A percentile compares a stretch with the other conserved stretches of the same genome.
phyloP scores from a whole-genome alignment of 2,888 invertebrate genomes.

The Heterodera filipjevi region DNA sequence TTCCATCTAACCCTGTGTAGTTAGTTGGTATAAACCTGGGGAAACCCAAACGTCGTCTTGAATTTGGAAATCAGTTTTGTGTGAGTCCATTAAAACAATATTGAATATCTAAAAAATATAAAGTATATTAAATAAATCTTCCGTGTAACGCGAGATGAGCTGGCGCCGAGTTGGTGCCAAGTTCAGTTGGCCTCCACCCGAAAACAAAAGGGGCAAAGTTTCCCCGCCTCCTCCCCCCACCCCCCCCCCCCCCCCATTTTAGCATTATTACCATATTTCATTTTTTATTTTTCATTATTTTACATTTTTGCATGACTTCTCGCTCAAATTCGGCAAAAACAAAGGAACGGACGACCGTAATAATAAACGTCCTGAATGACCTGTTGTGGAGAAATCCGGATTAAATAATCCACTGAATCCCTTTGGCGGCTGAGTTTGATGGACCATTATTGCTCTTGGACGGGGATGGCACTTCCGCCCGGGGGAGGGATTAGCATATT shows the following conservation, averaged over 20 bases:
- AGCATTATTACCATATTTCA: not conserved
- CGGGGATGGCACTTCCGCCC: not conserved
- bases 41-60: no score
- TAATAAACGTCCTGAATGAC: slow-evolving; percentile 3
- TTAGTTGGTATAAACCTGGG: no score
- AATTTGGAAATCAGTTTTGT: no score
- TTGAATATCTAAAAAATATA: no score
- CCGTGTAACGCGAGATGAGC: no score
- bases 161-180: no score
- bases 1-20: no score
- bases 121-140: no score
- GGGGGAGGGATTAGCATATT: not conserved
- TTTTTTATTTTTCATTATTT: not conserved
- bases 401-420: slow-evolving; percentile 4
- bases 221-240: not conserved
- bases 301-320: not conserved
- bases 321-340: not conserved
- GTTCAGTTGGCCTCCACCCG: no score
- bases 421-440: not conserved
- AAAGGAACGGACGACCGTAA: not conserved
- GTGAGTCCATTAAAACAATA: no score
- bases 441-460: not conserved
- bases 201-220: not conserved
- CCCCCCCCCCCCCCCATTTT: no score
- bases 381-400: slow-evolving; percentile 10